Evolutionary conservation across 53 echinoderm and acorn worm genomes (phyloP).

Genomic region (Stichopus horrens): DNA sequence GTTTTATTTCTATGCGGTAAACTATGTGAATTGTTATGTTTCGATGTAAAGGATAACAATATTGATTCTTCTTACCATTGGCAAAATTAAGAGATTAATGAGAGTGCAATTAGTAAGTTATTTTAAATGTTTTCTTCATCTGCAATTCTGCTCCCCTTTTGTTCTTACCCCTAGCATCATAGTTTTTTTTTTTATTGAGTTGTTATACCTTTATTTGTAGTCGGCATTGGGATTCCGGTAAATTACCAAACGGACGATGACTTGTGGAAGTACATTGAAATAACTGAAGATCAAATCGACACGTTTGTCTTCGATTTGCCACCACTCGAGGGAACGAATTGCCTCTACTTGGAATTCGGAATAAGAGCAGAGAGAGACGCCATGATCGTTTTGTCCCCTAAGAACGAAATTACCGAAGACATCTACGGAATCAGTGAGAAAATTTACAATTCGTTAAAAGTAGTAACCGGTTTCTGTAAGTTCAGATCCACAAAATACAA

Average conservation of each 20-base stretch:
- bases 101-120: too few species aligned
- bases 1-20: too few species aligned
- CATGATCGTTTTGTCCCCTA: background rate
- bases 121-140: too few species aligned
- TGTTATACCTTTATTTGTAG: background rate
- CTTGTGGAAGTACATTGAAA: conserved; percentile 1
- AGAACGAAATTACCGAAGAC: background rate
- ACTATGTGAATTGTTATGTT: too few species aligned
- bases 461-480: too few species aligned
- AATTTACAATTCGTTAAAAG: background rate
- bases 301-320: conserved; percentile 11
- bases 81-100: too few species aligned
- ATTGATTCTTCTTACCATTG: too few species aligned
- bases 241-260: background rate
- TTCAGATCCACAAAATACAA: too few species aligned
- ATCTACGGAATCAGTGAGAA: background rate
- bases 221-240: background rate
- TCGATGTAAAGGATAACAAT: too few species aligned
- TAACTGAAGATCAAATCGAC: conserved; percentile 11
- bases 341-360: conserved; percentile 4
- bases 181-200: too few species aligned
- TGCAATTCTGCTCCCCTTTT: too few species aligned
- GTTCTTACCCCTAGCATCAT: too few species aligned
- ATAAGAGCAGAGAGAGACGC: background rate
- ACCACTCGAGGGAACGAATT: conserved; percentile 1